Percentiles rank a stretch among this genome's conserved stretches.
phyloP scores from a whole-genome alignment of 2,888 invertebrate genomes.

The Himalopsyche kuldschensis region DNA sequence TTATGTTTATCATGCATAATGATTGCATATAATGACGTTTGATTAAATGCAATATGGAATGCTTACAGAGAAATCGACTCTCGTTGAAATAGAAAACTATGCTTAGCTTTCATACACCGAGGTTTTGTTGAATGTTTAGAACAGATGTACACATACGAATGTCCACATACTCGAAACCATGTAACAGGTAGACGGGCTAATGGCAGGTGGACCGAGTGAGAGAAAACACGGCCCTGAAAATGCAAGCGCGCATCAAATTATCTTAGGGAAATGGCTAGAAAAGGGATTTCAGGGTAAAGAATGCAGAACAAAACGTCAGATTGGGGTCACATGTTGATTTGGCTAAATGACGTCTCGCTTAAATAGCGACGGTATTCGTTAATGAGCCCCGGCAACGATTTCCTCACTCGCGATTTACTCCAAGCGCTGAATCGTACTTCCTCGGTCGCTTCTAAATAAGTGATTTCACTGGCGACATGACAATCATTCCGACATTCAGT shows the following conservation, averaged over 20 bases:
- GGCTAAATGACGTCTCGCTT: conserved; percentile 27
- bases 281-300: conserved; percentile 21
- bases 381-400: not conserved
- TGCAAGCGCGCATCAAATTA: not conserved
- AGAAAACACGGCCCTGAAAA: not conserved
- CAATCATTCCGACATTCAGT: conserved; percentile 17
- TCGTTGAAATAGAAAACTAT: conserved; percentile 26
- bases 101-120: conserved; percentile 20
- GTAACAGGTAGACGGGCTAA: conserved; percentile 20
- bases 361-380: not conserved
- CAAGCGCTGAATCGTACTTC: not conserved
- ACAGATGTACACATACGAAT: conserved; percentile 13
- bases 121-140: conserved; percentile 17
- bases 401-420: not conserved
- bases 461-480: conserved; percentile 26
- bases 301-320: conserved; percentile 45
- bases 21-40: not conserved
- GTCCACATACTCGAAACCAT: conserved; percentile 19
- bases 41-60: conserved; percentile 12
- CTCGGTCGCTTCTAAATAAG: not conserved
- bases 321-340: conserved; percentile 56
- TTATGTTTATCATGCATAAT: not conserved
- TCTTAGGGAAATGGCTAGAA: not conserved
- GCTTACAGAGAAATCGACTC: conserved; percentile 26
- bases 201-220: conserved; percentile 13